Evolutionary conservation across 2,113 vertebrate genomes (phyloP).

Genomic region (Sturnira hondurensis): DNA sequence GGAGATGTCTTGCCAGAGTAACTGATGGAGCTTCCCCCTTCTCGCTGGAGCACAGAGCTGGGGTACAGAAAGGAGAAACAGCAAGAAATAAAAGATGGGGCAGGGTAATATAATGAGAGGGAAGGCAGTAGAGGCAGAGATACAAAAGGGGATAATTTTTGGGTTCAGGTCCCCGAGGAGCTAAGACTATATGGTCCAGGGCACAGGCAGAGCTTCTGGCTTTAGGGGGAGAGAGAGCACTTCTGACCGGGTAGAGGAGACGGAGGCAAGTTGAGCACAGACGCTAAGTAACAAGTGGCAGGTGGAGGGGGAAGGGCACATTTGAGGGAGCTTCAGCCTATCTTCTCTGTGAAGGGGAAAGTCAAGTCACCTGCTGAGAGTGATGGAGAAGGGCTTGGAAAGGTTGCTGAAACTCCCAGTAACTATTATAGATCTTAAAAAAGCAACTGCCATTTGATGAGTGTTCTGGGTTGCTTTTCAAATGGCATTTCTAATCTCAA

Average conservation of each 20-base stretch:
- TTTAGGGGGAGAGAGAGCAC: background rate
- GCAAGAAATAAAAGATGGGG: background rate
- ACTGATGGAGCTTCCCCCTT: background rate
- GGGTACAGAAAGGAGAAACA: background rate
- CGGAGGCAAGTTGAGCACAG: background rate
- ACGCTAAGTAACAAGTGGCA: background rate
- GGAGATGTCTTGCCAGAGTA: background rate
- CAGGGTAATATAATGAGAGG: background rate
- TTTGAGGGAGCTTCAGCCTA: background rate
- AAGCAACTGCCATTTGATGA: background rate
- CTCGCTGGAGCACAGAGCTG: background rate
- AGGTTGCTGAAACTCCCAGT: background rate
- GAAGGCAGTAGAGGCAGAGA: background rate
- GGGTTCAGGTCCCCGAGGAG: background rate
- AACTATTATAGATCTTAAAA: background rate
- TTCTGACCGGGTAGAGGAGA: background rate
- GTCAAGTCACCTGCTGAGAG: background rate
- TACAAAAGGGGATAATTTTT: background rate
- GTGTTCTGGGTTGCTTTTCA: background rate
- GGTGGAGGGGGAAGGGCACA: background rate
- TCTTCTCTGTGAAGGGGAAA: background rate
- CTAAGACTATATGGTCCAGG: background rate
- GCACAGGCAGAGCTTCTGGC: background rate
- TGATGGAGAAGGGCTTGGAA: background rate
- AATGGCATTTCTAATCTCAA: background rate